phyloP scores from a whole-genome alignment of 2,888 invertebrate genomes.

The Pollenia angustigena region DNA sequence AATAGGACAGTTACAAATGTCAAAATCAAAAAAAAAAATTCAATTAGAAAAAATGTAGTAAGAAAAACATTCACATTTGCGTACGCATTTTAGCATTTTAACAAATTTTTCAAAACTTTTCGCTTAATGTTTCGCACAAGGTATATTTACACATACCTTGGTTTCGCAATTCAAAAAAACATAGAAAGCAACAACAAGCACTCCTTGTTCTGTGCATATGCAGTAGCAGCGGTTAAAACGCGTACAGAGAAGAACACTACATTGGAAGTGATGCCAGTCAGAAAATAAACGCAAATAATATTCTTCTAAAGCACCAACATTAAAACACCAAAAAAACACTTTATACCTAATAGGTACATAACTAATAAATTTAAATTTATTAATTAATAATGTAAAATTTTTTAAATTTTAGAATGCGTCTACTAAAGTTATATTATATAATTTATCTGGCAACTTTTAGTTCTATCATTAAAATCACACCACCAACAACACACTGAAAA shows the following conservation, averaged over 20 bases:
- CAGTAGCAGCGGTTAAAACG: constrained; percentile 42
- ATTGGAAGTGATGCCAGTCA: constrained; percentile 28
- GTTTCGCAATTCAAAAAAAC: neutral
- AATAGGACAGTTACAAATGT: constrained; percentile 10
- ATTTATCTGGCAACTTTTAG: constrained; percentile 29
- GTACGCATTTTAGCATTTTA: no score
- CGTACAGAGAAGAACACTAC: constrained; percentile 13
- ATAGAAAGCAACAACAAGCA: constrained; percentile 37
- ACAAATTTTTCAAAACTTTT: no score
- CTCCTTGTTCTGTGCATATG: constrained; percentile 31
- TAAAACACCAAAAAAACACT: neutral
- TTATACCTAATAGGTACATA: no score
- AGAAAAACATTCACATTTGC: no score
- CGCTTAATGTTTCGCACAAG: no score
- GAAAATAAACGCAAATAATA: neutral
- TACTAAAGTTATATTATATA: neutral
- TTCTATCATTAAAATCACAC: constrained; percentile 54
- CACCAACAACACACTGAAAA: constrained; percentile 29
- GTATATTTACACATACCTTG: no score
- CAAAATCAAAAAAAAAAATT: constrained; percentile 6
- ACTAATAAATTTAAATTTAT: no score
- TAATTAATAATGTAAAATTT: no score
- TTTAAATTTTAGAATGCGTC: no score
- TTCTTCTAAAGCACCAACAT: neutral
- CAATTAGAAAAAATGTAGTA: neutral